A percentile compares a stretch with the other conserved stretches of the same genome.
Conservation (phyloP, 2,797 vertebrate species). For the Lepidocolaptes lacrymiger region DNA sequence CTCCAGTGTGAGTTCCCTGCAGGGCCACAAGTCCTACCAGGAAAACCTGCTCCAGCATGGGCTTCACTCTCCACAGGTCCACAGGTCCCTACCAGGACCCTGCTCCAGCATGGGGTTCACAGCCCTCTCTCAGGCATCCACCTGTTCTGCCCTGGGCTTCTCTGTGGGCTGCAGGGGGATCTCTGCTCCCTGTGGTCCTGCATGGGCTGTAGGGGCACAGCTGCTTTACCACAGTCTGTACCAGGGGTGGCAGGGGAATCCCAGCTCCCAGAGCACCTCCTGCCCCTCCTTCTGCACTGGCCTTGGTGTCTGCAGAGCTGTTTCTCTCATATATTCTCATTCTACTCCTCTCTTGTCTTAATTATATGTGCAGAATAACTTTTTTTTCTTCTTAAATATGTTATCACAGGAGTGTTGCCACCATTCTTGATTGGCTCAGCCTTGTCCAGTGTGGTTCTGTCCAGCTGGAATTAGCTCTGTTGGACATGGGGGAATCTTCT, state of each 20-base stretch:
- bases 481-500: not conserved
- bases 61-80: not conserved
- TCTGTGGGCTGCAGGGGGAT: not conserved
- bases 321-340: not conserved
- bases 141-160: rapidly evolving
- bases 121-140: not conserved
- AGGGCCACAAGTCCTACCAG: not conserved
- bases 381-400: not conserved
- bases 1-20: not conserved
- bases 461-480: not conserved
- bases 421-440: not conserved
- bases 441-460: not conserved
- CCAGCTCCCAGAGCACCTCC: not conserved
- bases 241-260: not conserved
- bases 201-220: not conserved
- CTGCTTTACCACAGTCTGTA: not conserved
- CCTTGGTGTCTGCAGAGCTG: not conserved
- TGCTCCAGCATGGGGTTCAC: not conserved
- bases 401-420: not conserved
- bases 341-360: not conserved
- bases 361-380: rapidly evolving
- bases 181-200: not conserved
- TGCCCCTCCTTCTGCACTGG: not conserved
- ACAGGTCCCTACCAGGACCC: not conserved
- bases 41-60: not conserved